Evolutionary conservation across 2,113 vertebrate species (phyloP).

Genomic region (Mirounga angustirostris): DNA sequence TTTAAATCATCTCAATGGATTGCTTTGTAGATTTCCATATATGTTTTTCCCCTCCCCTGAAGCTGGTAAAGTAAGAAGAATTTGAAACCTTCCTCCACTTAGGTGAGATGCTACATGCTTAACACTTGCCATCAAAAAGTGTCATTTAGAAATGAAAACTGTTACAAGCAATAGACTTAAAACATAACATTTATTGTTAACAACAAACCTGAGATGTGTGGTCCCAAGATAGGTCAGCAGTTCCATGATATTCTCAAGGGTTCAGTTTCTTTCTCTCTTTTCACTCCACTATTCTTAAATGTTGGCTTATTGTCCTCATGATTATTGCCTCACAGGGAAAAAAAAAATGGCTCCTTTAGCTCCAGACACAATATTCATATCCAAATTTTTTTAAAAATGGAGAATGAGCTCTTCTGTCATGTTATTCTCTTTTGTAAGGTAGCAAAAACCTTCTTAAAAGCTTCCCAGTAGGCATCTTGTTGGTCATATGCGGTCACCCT

Average conservation of each 20-base stretch:
- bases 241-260: background rate
- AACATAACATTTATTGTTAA: background rate
- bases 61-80: background rate
- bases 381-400: background rate
- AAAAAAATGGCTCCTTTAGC: background rate
- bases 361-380: background rate
- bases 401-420: background rate
- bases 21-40: background rate
- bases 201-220: background rate
- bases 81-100: background rate
- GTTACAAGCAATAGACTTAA: background rate
- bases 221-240: background rate
- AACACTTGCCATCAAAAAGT: background rate
- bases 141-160: background rate
- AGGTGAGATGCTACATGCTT: background rate
- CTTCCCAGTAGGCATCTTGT: rapidly evolving
- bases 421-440: background rate
- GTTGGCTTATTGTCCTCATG: too few species aligned
- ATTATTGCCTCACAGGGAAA: too few species aligned
- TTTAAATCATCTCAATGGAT: background rate
- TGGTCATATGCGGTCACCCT: background rate
- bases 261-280: background rate
- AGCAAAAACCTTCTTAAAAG: background rate
- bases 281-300: background rate
- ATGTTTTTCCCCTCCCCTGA: background rate